Base-by-base conservation (phyloP, 1,140 invertebrate genomes). In the Drosophila saltans region DNA sequence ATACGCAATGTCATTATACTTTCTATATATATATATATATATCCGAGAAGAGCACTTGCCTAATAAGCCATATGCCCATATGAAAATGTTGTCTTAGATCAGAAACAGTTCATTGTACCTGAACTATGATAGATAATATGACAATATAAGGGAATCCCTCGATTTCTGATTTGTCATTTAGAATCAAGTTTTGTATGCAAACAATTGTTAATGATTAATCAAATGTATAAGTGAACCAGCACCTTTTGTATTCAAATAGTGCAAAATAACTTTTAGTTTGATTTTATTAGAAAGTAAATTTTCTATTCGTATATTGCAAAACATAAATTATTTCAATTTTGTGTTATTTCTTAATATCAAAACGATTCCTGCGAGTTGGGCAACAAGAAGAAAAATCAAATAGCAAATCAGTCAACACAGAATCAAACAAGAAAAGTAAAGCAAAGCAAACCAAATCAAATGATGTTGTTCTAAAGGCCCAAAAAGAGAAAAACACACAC, bases 401-500 rank as follows among this genome's bases (percentile, higher is more conserved):
- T 48, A 45, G 7, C 36, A 66, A 39, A 69, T 73, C 39, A 45
- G 55, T 59, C 62, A 56, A 64, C 48, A 61, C 3, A 36, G 33
- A 36, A 36, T 36, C 33, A 36, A 36, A 36, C 33, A 36, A 36
- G 63, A 48, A 82, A 68, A 75, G 24, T 26, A 21, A 52, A 8
- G 45, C 45, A 52, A 52, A 26, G 8, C 45, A 52, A 52, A 52
- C 24, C 45, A 52, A 68, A 61, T 45, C 64, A 72, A 88, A 88
- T 88, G 70, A 88, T 86, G 80, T 86, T 75, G 79, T 82, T 85
- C 67, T 61, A 75, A 70, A 86, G 67, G 62, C 48, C 41, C 48
- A 56, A 73, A 58, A 58, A 59, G 36, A 65, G 9, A 60, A 39
- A 40, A 48, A 43, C 40, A 57, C 68, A 43, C 40, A 57, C 68